phyloP scores from a whole-genome alignment of 2,797 vertebrate genomes.

The Muscicapa comitata region DNA sequence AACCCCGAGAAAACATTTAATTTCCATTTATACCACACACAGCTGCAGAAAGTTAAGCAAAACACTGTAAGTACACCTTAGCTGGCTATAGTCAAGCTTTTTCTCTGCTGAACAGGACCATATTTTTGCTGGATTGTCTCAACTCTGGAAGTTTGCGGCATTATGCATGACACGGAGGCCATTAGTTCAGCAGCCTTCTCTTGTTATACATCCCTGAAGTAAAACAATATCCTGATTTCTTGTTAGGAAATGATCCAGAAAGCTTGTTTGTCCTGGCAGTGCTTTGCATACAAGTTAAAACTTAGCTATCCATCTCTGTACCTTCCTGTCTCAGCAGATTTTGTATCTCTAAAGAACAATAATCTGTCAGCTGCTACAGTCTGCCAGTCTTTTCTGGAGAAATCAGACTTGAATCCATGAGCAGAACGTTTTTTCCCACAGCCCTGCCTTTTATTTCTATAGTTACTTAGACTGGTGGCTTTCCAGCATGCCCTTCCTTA shows the following conservation, averaged over 20 bases:
- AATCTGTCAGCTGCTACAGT: conserved; percentile 6
- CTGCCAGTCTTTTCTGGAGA: conserved; percentile 11
- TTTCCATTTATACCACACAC: background rate
- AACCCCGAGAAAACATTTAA: background rate
- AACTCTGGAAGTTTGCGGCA: background rate
- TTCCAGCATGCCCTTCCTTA: background rate
- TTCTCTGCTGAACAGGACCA: background rate
- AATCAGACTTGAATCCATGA: background rate
- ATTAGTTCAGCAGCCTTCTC: background rate
- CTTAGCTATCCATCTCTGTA: conserved; percentile 19
- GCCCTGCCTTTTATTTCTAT: background rate
- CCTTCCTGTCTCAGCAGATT: conserved; percentile 57
- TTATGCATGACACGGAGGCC: background rate
- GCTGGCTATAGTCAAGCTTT: background rate
- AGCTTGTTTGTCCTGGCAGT: conserved; percentile 8
- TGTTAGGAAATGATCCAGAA: conserved; percentile 5
- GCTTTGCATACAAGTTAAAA: conserved; percentile 19
- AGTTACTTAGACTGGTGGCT: background rate
- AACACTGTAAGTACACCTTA: background rate
- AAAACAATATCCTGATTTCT: background rate
- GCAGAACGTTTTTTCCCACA: background rate
- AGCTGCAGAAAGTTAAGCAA: background rate
- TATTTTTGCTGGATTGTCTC: background rate
- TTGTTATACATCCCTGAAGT: background rate
- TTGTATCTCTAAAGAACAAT: conserved; percentile 36